Evolutionary conservation across 2,113 vertebrate genomes (phyloP).

Genomic region (Halichoeres trimaculatus): DNA sequence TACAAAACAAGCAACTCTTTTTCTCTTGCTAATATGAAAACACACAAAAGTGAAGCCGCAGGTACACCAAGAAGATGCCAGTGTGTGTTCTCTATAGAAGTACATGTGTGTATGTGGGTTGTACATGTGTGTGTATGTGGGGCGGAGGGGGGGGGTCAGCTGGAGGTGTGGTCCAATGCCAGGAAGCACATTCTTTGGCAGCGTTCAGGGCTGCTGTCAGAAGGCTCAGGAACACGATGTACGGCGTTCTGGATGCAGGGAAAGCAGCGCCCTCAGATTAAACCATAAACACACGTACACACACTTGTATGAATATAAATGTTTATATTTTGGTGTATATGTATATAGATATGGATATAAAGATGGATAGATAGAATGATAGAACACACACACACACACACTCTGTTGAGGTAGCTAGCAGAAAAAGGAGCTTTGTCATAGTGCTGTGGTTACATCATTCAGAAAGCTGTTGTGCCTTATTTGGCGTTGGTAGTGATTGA

Average conservation of each 20-base stretch:
- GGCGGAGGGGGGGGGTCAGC: conserved; percentile 12
- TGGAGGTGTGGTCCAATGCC: conserved; percentile 31
- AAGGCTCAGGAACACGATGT: conserved; percentile 72
- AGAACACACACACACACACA: background rate
- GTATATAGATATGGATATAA: too few species aligned
- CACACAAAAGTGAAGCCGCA: conserved; percentile 10
- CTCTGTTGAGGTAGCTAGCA: background rate
- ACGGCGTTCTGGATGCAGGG: conserved; percentile 47
- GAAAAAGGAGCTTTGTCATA: conserved; percentile 27
- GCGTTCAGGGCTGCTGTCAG: conserved; percentile 46
- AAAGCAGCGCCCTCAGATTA: conserved; percentile 24
- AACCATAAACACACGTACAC: conserved; percentile 8
- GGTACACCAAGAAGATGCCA: background rate
- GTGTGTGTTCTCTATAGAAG: background rate
- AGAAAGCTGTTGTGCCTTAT: conserved; percentile 24
- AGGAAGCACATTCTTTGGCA: conserved; percentile 74
- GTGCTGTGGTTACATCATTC: conserved; percentile 42
- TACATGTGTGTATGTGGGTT: background rate
- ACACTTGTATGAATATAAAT: background rate
- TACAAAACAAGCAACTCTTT: background rate
- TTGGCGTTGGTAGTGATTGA: conserved; percentile 15
- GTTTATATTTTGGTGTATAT: too few species aligned
- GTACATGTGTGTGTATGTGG: conserved; percentile 8
- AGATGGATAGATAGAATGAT: too few species aligned
- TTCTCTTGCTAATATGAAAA: background rate